Conservation (phyloP, 2,888 invertebrate genomes). For the Diabrotica balteata region DNA sequence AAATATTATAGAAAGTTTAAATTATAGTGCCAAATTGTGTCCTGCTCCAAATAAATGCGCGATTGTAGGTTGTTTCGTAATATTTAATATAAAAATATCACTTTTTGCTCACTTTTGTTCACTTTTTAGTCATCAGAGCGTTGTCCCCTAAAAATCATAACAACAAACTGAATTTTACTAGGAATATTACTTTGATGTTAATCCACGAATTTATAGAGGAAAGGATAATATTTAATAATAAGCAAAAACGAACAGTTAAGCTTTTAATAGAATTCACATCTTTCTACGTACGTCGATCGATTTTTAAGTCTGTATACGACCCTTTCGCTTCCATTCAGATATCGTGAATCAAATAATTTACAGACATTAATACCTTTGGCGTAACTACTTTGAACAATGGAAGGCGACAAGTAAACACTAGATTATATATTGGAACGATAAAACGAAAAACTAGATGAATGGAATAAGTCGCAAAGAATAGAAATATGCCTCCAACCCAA, state of each 20-base stretch:
- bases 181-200: too few relatives aligned
- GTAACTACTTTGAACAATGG: constrained; percentile 30
- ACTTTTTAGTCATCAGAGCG: too few relatives aligned
- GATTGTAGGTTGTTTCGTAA: too few relatives aligned
- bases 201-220: too few relatives aligned
- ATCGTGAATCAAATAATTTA: constrained; percentile 32
- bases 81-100: too few relatives aligned
- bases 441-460: constrained; percentile 20
- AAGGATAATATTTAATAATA: neutral
- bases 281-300: constrained; percentile 5
- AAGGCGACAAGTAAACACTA: constrained; percentile 36
- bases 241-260: neutral
- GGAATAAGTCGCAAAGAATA: constrained; percentile 30
- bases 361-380: constrained; percentile 27
- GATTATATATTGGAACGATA: constrained; percentile 27
- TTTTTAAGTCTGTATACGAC: neutral
- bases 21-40: too few relatives aligned
- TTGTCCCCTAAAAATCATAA: too few relatives aligned
- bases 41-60: too few relatives aligned
- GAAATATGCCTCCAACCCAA: constrained; percentile 36
- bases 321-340: constrained; percentile 14
- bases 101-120: too few relatives aligned
- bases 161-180: too few relatives aligned
- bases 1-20: too few relatives aligned
- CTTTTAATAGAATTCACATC: neutral